Percentiles rank a stretch among this genome's conserved stretches.
phyloP scores from a whole-genome alignment of 2,113 vertebrate genomes.

The Pan troglodytes region DNA sequence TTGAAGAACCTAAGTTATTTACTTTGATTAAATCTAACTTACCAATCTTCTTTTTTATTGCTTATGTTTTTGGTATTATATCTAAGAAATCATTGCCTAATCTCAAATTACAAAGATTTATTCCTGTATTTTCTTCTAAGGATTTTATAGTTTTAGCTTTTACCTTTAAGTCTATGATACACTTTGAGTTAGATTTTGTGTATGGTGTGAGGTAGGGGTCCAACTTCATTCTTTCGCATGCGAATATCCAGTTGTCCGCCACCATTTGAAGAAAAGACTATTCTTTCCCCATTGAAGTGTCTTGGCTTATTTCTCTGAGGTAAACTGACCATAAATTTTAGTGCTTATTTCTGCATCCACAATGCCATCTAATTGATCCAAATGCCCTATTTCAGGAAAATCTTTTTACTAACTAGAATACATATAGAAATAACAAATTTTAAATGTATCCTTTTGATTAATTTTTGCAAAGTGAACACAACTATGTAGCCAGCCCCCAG shows the following conservation, averaged over 20 bases:
- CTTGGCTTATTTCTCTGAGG: conserved; percentile 5
- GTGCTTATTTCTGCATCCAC: neutral
- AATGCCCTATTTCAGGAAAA: neutral
- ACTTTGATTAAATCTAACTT: neutral
- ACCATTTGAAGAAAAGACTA: neutral
- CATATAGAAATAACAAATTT: neutral
- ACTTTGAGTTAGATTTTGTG: neutral
- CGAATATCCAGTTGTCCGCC: neutral
- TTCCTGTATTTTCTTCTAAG: neutral
- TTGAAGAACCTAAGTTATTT: neutral
- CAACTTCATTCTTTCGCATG: neutral
- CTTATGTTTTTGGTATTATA: neutral
- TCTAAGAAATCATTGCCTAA: neutral
- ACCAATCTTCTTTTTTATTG: neutral
- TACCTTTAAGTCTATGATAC: neutral
- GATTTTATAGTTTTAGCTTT: neutral
- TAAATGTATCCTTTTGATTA: neutral
- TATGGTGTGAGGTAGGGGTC: neutral
- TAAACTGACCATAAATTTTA: neutral
- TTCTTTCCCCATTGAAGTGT: neutral
- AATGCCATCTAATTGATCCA: neutral
- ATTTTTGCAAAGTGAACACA: neutral
- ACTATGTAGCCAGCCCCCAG: neutral
- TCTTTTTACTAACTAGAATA: neutral
- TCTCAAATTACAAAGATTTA: neutral